Conservation (phyloP, 2,888 invertebrate species). For the Entomobrya proxima region DNA sequence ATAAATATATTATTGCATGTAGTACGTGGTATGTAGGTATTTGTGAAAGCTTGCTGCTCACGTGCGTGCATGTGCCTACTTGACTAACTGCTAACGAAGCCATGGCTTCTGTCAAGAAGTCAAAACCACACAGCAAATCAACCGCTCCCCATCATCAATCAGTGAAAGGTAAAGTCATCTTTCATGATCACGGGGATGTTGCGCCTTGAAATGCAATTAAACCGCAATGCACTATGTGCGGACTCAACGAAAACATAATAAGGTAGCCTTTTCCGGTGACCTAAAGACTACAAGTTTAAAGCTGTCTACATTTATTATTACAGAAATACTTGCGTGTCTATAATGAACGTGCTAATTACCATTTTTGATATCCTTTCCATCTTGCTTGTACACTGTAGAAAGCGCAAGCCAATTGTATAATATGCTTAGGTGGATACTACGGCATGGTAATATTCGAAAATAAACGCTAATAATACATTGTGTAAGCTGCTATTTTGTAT, state of each 20-base stretch:
- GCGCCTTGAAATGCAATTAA: slow-evolving; percentile 31
- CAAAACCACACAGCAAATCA: slow-evolving; percentile 36
- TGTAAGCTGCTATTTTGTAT: too few species aligned
- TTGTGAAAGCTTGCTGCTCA: too few species aligned
- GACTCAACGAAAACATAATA: background rate
- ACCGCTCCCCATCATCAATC: too few species aligned
- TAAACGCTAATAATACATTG: too few species aligned
- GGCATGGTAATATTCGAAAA: too few species aligned
- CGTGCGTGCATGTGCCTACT: too few species aligned
- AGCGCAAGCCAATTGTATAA: background rate
- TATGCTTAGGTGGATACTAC: too few species aligned
- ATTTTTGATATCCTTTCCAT: background rate
- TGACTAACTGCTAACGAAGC: too few species aligned
- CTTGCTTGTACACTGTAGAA: background rate
- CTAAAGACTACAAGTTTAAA: too few species aligned
- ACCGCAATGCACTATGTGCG: background rate
- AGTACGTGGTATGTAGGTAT: too few species aligned
- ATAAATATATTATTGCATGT: too few species aligned
- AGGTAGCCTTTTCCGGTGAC: background rate
- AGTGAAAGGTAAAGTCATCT: slow-evolving; percentile 28
- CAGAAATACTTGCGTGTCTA: background rate
- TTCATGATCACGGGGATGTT: background rate
- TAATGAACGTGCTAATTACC: slow-evolving; percentile 27
- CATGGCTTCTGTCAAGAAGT: slow-evolving; percentile 31
- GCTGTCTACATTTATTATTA: too few species aligned